These are phyloP conservation scores for Cenopis cana DNA, from an alignment of 2,888 invertebrate genomes.

Conservation along the genomic window DNA sequence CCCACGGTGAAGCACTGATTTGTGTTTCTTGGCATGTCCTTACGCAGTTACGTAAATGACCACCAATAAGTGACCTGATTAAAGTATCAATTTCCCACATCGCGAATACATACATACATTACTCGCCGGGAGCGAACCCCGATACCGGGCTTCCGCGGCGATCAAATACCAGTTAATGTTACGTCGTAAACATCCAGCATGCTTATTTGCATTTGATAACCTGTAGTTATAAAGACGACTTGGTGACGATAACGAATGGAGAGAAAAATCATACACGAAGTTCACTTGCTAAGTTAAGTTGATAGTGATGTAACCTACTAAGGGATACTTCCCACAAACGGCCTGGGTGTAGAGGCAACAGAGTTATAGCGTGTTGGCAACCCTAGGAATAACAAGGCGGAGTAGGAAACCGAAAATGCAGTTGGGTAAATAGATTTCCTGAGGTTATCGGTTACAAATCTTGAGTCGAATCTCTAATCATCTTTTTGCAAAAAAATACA, in stretches of 20 bases:
- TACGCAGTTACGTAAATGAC: conserved; percentile 17
- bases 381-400: background rate
- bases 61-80: conserved; percentile 33
- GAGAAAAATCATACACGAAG: background rate
- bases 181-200: conserved; percentile 63
- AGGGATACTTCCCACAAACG: background rate
- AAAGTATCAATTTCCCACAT: conserved; percentile 39
- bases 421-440: too few relatives aligned
- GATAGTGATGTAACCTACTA: background rate
- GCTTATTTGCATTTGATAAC: conserved; percentile 62
- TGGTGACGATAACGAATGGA: conserved; percentile 48
- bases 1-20: too few relatives aligned
- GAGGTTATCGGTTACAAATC: too few relatives aligned
- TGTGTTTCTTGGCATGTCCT: background rate
- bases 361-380: too few relatives aligned
- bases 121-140: conserved; percentile 46
- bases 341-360: too few relatives aligned
- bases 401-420: background rate
- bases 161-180: conserved; percentile 70
- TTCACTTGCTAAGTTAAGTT: background rate
- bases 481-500: too few relatives aligned
- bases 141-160: conserved; percentile 58
- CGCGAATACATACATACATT: conserved; percentile 17
- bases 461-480: too few relatives aligned
- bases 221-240: conserved; percentile 71